phyloP scores from a whole-genome alignment of 1,140 invertebrate genomes.

The Brachionus sp. region DNA sequence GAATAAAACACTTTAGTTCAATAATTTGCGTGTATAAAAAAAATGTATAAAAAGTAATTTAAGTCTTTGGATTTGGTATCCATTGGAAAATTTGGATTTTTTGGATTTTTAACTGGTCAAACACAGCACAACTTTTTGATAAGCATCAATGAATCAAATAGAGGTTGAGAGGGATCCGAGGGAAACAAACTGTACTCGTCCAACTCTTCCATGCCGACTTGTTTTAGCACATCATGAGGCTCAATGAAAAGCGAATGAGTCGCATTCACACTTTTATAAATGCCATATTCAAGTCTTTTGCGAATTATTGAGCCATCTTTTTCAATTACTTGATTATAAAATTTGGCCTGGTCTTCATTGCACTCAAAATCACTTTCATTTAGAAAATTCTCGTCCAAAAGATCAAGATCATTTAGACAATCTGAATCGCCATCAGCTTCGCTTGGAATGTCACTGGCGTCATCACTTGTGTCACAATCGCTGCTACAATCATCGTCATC shows the following conservation, averaged over 20 bases:
- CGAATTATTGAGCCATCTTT: conserved; percentile 21
- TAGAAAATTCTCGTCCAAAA: conserved; percentile 39
- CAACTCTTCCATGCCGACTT: neutral
- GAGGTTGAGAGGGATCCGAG: neutral
- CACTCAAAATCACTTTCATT: neutral
- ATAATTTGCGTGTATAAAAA: conserved; percentile 14
- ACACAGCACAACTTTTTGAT: conserved; percentile 19
- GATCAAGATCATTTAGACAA: conserved; percentile 2
- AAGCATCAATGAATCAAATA: neutral
- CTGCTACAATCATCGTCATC: conserved; percentile 39
- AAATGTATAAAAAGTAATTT: neutral
- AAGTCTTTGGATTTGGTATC: conserved; percentile 21
- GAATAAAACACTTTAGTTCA: conserved; percentile 4
- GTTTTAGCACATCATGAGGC: conserved; percentile 30
- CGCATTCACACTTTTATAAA: conserved; percentile 32
- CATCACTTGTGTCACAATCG: conserved; percentile 39
- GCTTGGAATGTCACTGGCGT: conserved; percentile 24
- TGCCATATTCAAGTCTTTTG: conserved; percentile 30
- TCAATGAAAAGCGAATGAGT: conserved; percentile 11
- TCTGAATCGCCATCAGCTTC: conserved; percentile 38
- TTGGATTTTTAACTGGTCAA: neutral
- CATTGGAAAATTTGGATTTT: neutral
- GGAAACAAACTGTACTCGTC: conserved; percentile 26
- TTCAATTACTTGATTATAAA: conserved; percentile 10
- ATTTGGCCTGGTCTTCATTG: conserved; percentile 5